Evolutionary conservation across 2,797 vertebrate genomes (phyloP).

Genomic region (Euthynnus affinis): DNA sequence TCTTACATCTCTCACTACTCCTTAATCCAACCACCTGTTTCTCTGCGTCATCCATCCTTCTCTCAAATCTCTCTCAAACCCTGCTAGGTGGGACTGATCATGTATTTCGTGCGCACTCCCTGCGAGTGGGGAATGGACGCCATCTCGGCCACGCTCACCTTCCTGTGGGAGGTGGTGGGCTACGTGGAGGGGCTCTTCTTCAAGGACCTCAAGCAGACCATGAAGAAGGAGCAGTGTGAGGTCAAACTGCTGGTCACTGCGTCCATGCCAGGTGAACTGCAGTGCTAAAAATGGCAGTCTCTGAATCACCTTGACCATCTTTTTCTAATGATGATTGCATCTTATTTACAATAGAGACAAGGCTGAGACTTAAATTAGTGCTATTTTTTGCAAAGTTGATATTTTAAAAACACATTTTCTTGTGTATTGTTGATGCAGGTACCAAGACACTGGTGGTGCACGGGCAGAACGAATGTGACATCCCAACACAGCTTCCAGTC

Average conservation of each 20-base stretch:
- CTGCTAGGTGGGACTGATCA: slow-evolving; percentile 96
- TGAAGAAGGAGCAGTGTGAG: slow-evolving; percentile 99
- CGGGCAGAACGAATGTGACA: slow-evolving; percentile 99
- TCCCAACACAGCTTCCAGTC: slow-evolving; percentile 98
- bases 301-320: too few relatives aligned
- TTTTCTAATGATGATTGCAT: too few relatives aligned
- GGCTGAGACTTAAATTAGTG: not conserved
- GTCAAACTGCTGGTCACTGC: slow-evolving; percentile 98
- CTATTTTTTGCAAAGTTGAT: not conserved
- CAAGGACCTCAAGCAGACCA: slow-evolving; percentile 99
- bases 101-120: slow-evolving; percentile 98
- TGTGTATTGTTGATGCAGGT: slow-evolving; percentile 79
- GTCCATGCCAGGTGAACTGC: slow-evolving; percentile 94
- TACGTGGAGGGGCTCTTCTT: slow-evolving; percentile 99
- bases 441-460: slow-evolving; percentile 99
- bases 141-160: slow-evolving; percentile 97
- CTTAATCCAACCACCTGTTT: not conserved
- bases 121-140: slow-evolving; percentile 99
- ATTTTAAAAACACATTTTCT: not conserved
- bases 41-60: not conserved
- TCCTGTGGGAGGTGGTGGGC: slow-evolving; percentile 98
- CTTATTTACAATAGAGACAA: not conserved
- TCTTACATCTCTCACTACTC: not conserved
- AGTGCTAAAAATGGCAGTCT: not conserved
- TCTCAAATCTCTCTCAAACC: not conserved